phyloP scores from a whole-genome alignment of 2,113 vertebrate species.

The Apteryx owenii region DNA sequence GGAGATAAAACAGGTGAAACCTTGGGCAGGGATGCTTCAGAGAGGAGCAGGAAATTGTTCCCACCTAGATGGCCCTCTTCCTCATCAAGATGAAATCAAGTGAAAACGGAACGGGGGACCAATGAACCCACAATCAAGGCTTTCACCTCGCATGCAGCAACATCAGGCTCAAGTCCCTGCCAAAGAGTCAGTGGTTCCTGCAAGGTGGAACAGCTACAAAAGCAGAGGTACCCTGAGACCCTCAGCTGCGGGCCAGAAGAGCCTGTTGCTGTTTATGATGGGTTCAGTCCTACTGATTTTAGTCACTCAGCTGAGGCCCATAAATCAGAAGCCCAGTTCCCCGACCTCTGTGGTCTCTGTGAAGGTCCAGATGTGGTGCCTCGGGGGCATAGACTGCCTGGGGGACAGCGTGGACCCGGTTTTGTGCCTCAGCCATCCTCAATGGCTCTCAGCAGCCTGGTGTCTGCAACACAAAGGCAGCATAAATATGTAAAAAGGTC shows the following conservation, averaged over 20 bases:
- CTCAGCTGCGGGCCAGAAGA: not conserved
- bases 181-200: not conserved
- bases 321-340: rapidly evolving
- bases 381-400: too few species aligned
- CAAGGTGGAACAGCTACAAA: not conserved
- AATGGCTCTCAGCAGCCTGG: not conserved
- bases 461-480: not conserved
- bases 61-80: not conserved
- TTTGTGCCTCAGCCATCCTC: not conserved
- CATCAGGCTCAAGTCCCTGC: not conserved
- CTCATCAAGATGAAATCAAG: not conserved
- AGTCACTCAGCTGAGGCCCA: not conserved
- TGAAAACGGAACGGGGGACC: not conserved
- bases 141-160: rapidly evolving
- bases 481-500: not conserved
- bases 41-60: not conserved
- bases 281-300: not conserved
- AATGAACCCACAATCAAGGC: not conserved
- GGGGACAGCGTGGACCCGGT: not conserved
- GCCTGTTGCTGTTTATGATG: not conserved
- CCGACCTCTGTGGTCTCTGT: not conserved
- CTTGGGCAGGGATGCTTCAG: not conserved
- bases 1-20: not conserved
- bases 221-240: not conserved
- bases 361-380: not conserved